Conservation (phyloP, 2,888 invertebrate genomes). For the Drosophila paramelanica region DNA sequence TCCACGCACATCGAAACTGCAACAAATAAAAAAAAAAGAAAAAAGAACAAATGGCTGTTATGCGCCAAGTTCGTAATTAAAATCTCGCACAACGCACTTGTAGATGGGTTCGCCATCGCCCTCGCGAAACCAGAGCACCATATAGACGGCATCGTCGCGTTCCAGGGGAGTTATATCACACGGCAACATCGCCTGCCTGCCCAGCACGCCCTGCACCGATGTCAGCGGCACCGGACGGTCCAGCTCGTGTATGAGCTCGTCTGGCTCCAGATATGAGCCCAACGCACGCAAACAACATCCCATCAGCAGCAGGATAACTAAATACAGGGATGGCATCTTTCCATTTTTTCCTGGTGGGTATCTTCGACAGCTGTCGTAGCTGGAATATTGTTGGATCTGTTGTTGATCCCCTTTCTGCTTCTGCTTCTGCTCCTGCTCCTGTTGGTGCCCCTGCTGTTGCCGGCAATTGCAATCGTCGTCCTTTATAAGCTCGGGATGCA, state of each 20-base stretch:
- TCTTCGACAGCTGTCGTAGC: conserved; percentile 11
- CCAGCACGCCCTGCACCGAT: conserved; percentile 92
- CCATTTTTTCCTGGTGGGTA: conserved; percentile 6
- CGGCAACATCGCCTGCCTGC: conserved; percentile 92
- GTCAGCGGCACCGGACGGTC: conserved; percentile 89
- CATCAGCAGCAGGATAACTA: conserved; percentile 69
- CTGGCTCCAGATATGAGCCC: conserved; percentile 84
- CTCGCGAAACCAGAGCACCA: conserved; percentile 96
- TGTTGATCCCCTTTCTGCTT: conserved; percentile 14
- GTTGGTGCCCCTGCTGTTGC: conserved; percentile 33
- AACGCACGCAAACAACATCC: conserved; percentile 38
- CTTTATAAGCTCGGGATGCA: conserved; percentile 70
- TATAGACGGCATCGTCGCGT: conserved; percentile 92
- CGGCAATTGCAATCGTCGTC: conserved; percentile 61
- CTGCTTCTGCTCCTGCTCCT: conserved; percentile 18
- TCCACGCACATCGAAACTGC: conserved; percentile 91
- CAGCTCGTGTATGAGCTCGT: conserved; percentile 85
- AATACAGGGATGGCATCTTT: conserved; percentile 60
- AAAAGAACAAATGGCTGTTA: not conserved
- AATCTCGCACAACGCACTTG: conserved; percentile 87
- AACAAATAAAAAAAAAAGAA: conserved; percentile 22
- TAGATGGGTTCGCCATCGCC: conserved; percentile 93
- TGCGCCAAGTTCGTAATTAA: conserved; percentile 1
- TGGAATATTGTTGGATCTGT: conserved; percentile 2
- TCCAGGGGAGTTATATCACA: conserved; percentile 93